These are phyloP conservation scores for Limnephilus marmoratus DNA, from an alignment of 2,888 invertebrate genomes.

Conservation along the genomic window DNA sequence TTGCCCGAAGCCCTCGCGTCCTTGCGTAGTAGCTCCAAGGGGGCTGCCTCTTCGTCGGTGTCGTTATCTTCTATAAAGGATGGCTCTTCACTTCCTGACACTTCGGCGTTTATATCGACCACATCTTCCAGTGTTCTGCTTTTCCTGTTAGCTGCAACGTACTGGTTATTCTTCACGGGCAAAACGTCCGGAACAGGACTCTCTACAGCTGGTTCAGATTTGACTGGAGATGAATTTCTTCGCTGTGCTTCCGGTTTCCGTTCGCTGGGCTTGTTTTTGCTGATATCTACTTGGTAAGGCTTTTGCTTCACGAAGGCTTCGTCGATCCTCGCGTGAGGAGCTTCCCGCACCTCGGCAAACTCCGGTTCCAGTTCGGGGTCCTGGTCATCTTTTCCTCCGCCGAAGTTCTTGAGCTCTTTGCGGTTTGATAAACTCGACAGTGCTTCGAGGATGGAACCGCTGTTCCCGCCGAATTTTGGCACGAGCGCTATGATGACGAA, in stretches of 20 bases:
- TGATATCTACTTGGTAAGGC: conserved; percentile 83
- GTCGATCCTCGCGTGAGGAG: conserved; percentile 53
- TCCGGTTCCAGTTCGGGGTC: conserved; percentile 52
- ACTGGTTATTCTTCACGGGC: conserved; percentile 64
- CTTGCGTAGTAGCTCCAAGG: conserved; percentile 67
- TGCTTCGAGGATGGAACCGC: conserved; percentile 68
- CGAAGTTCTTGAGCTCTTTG: conserved; percentile 54
- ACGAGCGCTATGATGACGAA: conserved; percentile 83
- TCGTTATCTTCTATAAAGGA: conserved; percentile 44
- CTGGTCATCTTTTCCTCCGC: conserved; percentile 20
- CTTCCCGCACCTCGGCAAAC: conserved; percentile 49
- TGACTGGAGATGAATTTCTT: conserved; percentile 16
- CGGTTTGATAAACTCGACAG: conserved; percentile 68
- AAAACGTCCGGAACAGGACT: conserved; percentile 62
- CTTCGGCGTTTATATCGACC: conserved; percentile 35
- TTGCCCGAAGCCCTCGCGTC: conserved; percentile 68
- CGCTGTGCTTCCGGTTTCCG: conserved; percentile 52
- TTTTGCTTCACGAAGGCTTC: conserved; percentile 82
- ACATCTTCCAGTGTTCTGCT: conserved; percentile 61
- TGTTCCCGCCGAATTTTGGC: conserved; percentile 70
- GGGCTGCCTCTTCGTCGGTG: conserved; percentile 21
- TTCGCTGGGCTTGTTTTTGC: conserved; percentile 68
- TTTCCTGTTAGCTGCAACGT: conserved; percentile 49
- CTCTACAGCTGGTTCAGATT: neutral
- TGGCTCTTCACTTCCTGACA: conserved; percentile 20